Base-by-base conservation (phyloP, 2,113 vertebrate species). In the Petrocephalus zakoni region DNA sequence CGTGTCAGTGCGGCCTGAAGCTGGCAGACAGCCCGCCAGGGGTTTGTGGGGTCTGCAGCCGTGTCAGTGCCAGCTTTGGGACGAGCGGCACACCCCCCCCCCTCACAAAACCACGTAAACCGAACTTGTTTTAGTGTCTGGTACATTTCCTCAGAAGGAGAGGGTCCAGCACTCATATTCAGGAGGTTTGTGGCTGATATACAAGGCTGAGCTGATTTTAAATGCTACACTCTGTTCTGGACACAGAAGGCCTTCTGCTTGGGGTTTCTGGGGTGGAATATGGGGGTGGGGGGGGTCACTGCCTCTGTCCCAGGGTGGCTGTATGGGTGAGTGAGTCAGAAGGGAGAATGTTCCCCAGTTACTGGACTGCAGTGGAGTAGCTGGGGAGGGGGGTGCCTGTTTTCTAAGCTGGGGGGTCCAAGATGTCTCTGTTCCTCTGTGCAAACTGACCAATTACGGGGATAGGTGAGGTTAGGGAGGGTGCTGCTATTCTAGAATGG, bases 361-460 rank as follows among this genome's bases (percentile, higher is more conserved):
- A 42, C 88, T 86, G 88, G 88, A 75, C 83, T 86, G 58, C 19
- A 68, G 84, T n/a, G 88, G 58, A 89, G 21, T 10, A 22, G 56
- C 47, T 6, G n/a, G 83, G 49, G 10, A 29, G 3, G 22, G 47
- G 83, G 2, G 15, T 61, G 58, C n/a, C 58, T 64, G 58, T 64
- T 64, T 64, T 8, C 9, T 37, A 0, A 49, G 25, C 29, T 75
- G 64, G 64, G 25, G 25, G 2, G n/a, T 72, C 3, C n/a, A 15
- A 72, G 64, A 15, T 1, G 7, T 72, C n/a, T 34, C n/a, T 72
- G 11, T 34, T 25, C 53, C n/a, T 37, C 11, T 17, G 68, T 37
- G 72, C 61, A 29, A 29, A 68, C n/a, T 68, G 25, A 68, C 25
- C 61, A 64, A 13, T 25, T 64, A 64, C 61, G 25, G 61, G n/a